phyloP scores from a whole-genome alignment of 2,797 vertebrate species.

The Trichosurus vulpecula region DNA sequence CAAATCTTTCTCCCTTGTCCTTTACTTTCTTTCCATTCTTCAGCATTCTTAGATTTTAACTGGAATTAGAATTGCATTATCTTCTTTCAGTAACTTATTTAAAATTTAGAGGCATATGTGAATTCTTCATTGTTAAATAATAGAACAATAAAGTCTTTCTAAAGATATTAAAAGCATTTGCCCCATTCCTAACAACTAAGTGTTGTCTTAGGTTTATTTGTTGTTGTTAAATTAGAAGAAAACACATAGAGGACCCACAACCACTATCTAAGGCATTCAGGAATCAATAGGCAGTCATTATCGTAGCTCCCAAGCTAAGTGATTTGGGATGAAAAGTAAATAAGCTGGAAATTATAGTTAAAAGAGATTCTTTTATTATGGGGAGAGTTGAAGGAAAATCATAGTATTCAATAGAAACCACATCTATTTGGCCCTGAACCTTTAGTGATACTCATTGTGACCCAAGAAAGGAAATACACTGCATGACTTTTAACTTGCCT shows the following conservation, averaged over 20 bases:
- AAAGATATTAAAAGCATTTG: background rate
- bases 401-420: background rate
- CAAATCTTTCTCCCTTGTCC: background rate
- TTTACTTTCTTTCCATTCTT: background rate
- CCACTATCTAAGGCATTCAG: background rate
- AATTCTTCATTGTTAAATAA: background rate
- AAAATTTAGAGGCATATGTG: background rate
- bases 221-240: too few species aligned
- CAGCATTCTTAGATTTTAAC: background rate
- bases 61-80: background rate
- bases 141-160: background rate
- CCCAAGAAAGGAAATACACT: background rate
- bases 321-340: background rate
- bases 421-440: too few species aligned
- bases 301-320: background rate
- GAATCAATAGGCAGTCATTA: background rate
- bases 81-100: background rate
- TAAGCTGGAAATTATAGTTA: background rate
- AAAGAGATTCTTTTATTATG: background rate
- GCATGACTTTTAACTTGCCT: background rate
- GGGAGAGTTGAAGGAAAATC: background rate
- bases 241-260: background rate
- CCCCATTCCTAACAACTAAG: background rate
- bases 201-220: background rate
- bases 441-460: background rate